Evolutionary conservation across 2,797 vertebrate species (phyloP).

Genomic region (Spinus pinus): DNA sequence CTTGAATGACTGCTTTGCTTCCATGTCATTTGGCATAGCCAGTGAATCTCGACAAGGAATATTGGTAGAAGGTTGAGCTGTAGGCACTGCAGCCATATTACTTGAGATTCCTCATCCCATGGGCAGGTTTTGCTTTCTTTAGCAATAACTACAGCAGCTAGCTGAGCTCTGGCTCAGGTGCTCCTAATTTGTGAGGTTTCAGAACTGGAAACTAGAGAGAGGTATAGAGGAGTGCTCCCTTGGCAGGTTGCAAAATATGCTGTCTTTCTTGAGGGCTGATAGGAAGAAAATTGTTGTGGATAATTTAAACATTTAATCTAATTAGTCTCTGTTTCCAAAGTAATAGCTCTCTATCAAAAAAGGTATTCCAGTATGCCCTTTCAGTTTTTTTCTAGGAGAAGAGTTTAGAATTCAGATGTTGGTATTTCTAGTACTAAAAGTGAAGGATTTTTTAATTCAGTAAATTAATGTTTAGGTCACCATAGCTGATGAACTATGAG

Average conservation of each 20-base stretch:
- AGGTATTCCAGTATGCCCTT: not conserved
- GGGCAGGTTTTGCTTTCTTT: not conserved
- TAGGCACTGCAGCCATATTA: not conserved
- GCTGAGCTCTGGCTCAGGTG: not conserved
- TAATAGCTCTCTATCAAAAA: not conserved
- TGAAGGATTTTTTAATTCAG: not conserved
- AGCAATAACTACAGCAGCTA: not conserved
- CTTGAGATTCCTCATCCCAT: not conserved
- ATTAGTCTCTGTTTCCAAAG: not conserved
- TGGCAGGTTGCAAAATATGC: not conserved
- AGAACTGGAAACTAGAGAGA: not conserved
- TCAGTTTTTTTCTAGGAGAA: not conserved
- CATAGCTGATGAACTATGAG: not conserved
- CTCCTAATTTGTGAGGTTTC: not conserved
- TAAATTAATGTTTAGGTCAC: not conserved
- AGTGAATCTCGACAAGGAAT: not conserved
- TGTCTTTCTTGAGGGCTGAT: not conserved
- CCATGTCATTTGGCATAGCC: not conserved
- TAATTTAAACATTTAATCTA: not conserved
- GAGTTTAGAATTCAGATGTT: not conserved
- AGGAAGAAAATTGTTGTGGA: not conserved
- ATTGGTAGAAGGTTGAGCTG: not conserved
- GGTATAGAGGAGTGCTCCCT: not conserved
- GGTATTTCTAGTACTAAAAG: not conserved
- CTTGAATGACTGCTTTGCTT: not conserved